These are phyloP conservation scores for Mesodorylaimus sp. DNA, from an alignment of 2,888 invertebrate species.

Conservation along the genomic window DNA sequence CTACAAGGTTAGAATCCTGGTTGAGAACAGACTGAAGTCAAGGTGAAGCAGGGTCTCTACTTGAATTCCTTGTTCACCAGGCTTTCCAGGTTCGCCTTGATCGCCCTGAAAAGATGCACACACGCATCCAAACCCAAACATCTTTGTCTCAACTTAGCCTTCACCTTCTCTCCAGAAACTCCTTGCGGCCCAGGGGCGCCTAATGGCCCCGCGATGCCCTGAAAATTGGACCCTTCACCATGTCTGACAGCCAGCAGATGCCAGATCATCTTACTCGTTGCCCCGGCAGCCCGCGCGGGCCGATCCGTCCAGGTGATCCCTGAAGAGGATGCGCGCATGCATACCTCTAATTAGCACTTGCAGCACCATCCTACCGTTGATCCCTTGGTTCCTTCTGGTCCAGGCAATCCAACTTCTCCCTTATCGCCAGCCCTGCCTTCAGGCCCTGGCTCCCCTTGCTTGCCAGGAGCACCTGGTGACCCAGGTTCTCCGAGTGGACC, in stretches of 20 bases:
- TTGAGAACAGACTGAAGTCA: no score
- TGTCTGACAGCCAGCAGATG: neutral
- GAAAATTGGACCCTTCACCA: neutral
- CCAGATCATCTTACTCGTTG: neutral
- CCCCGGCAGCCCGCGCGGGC: slow-evolving; percentile 32
- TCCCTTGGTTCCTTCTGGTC: neutral
- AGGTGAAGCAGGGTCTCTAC: no score
- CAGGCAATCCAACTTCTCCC: neutral
- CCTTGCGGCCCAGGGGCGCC: slow-evolving; percentile 31
- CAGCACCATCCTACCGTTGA: no score
- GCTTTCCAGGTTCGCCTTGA: neutral
- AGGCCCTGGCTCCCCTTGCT: neutral
- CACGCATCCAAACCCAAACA: no score
- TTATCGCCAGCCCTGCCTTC: neutral
- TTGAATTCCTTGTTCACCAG: neutral
- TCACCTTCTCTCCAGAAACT: slow-evolving; percentile 26
- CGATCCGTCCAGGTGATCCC: slow-evolving; percentile 50
- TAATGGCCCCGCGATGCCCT: slow-evolving; percentile 16
- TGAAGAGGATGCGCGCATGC: slow-evolving; percentile 30
- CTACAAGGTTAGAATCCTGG: neutral
- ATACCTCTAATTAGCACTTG: no score
- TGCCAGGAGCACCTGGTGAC: neutral
- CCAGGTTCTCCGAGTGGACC: neutral
- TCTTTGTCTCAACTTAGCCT: no score
- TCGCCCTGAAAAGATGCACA: neutral